A percentile compares a stretch with the other conserved stretches of the same genome.
Conservation (phyloP, 1,140 invertebrate genomes). For the Eumeta japonica region DNA sequence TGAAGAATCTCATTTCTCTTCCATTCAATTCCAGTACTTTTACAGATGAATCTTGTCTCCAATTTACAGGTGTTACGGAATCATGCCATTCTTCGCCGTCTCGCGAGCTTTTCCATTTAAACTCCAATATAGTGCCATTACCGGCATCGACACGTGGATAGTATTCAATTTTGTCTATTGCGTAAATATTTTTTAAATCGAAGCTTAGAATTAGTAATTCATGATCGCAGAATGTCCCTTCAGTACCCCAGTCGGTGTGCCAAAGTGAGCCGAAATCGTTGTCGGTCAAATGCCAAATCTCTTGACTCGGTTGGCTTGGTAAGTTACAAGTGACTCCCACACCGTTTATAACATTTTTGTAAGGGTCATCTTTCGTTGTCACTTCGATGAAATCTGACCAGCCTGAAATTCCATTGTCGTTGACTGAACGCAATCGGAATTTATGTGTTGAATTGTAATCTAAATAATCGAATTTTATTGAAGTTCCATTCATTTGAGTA, state of each 20-base stretch:
- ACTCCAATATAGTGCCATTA: slow-evolving; percentile 30
- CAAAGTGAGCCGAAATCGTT: slow-evolving; percentile 20
- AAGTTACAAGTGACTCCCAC: slow-evolving; percentile 31
- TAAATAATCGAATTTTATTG: too few species aligned
- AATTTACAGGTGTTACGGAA: slow-evolving; percentile 18
- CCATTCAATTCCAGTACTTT: slow-evolving; percentile 27
- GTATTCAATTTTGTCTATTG: slow-evolving; percentile 31
- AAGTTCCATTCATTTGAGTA: too few species aligned
- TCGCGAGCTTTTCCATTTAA: slow-evolving; percentile 27
- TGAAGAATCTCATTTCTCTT: slow-evolving; percentile 24
- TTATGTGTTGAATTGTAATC: too few species aligned
- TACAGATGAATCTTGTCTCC: slow-evolving; percentile 16
- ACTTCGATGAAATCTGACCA: slow-evolving; percentile 29
- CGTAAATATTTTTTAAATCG: slow-evolving; percentile 27
- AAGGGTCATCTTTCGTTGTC: slow-evolving; percentile 19
- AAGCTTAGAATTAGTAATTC: slow-evolving; percentile 21
- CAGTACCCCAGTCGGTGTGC: slow-evolving; percentile 29
- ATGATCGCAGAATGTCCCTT: slow-evolving; percentile 14
- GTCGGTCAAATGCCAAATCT: slow-evolving; percentile 27
- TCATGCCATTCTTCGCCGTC: slow-evolving; percentile 22
- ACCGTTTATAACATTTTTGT: slow-evolving; percentile 20
- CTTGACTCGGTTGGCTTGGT: slow-evolving; percentile 28
- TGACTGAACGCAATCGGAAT: slow-evolving; percentile 30
- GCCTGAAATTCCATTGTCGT: slow-evolving; percentile 20
- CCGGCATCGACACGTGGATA: slow-evolving; percentile 28